Conservation (phyloP, 2,113 vertebrate genomes). For the Labeo rohita region DNA sequence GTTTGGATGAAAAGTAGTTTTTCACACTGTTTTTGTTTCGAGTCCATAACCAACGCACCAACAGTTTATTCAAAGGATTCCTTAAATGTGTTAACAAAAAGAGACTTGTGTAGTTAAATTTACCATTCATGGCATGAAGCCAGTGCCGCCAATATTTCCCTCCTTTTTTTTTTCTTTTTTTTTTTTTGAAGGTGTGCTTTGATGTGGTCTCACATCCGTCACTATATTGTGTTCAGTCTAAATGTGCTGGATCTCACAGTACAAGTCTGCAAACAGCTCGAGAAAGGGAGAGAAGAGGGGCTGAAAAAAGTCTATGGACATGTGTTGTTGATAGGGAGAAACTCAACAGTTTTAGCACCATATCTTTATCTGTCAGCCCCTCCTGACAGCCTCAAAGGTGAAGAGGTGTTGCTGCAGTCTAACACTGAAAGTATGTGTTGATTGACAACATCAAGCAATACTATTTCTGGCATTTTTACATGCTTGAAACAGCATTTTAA, state of each 20-base stretch:
- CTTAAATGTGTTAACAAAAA: slow-evolving; percentile 38
- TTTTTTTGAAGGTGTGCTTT: slow-evolving; percentile 37
- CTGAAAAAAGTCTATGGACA: slow-evolving; percentile 24
- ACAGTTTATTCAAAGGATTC: slow-evolving; percentile 33
- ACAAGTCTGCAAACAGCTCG: background rate
- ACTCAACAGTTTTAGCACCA: slow-evolving; percentile 42
- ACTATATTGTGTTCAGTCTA: slow-evolving; percentile 41
- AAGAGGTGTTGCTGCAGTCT: slow-evolving; percentile 33
- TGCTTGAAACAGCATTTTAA: background rate
- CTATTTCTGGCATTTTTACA: slow-evolving; percentile 29
- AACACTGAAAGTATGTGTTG: slow-evolving; percentile 44
- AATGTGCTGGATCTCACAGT: slow-evolving; percentile 41
- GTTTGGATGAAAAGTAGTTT: slow-evolving; percentile 26
- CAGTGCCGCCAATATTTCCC: slow-evolving; percentile 31
- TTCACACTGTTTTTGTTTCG: background rate
- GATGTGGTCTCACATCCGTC: slow-evolving; percentile 36
- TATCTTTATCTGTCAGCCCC: slow-evolving; percentile 48
- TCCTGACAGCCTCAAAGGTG: slow-evolving; percentile 48
- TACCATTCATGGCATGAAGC: slow-evolving; percentile 46
- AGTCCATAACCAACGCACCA: slow-evolving; percentile 20
- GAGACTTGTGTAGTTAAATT: slow-evolving; percentile 37
- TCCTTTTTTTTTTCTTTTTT: background rate
- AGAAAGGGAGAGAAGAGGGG: background rate
- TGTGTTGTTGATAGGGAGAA: slow-evolving; percentile 51
- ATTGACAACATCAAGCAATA: slow-evolving; percentile 19